phyloP scores from a whole-genome alignment of 2,888 invertebrate genomes.

The Andrena flavipes region DNA sequence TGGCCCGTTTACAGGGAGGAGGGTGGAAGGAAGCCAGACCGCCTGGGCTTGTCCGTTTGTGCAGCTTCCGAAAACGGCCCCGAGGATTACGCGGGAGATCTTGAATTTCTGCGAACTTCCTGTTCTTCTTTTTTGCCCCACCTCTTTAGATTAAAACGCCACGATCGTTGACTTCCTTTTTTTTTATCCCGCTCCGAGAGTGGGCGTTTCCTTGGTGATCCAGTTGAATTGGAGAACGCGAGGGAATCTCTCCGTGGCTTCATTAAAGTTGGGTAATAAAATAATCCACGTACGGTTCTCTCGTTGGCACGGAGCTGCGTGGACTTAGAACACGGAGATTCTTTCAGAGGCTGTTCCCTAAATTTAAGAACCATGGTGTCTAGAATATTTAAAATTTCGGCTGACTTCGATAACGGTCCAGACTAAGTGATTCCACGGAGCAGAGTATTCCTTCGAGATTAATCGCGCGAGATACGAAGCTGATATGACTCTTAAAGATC shows the following conservation, averaged over 20 bases:
- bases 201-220: not conserved
- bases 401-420: not conserved
- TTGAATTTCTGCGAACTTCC: slow-evolving; percentile 34
- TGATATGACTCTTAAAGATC: slow-evolving; percentile 61
- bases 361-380: not conserved
- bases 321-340: not conserved
- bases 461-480: slow-evolving; percentile 65
- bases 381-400: too few species aligned
- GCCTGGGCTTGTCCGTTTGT: slow-evolving; percentile 29
- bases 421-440: slow-evolving; percentile 38
- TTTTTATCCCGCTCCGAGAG: not conserved
- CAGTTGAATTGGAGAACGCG: not conserved
- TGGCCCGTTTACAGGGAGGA: slow-evolving; percentile 28
- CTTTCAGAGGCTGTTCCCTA: not conserved
- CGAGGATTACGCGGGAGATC: slow-evolving; percentile 44
- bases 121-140: slow-evolving; percentile 2
- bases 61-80: slow-evolving; percentile 34
- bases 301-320: not conserved
- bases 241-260: slow-evolving; percentile 4
- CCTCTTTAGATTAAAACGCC: slow-evolving; percentile 40
- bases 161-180: slow-evolving; percentile 30
- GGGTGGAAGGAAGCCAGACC: not conserved
- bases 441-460: slow-evolving; percentile 52
- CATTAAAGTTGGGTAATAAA: slow-evolving; percentile 27
- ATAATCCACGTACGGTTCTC: slow-evolving; percentile 4